phyloP scores from a whole-genome alignment of 2,113 vertebrate genomes.

The Oceanodroma tethys region DNA sequence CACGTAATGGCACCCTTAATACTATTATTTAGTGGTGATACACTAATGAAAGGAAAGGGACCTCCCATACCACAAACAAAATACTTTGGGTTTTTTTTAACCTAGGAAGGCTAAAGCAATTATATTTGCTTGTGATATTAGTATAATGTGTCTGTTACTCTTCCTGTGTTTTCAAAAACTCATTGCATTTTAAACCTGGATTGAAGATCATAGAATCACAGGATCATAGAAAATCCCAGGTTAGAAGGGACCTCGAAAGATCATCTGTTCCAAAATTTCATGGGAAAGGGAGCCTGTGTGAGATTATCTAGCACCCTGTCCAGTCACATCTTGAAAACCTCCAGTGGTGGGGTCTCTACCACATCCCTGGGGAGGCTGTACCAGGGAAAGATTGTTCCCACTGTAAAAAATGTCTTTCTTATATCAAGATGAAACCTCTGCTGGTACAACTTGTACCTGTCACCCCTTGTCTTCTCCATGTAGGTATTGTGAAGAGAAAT shows the following conservation, averaged over 20 bases:
- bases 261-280: not conserved
- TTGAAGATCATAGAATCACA: not conserved
- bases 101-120: not conserved
- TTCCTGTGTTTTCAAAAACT: not conserved
- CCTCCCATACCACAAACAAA: not conserved
- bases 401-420: not conserved
- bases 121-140: not conserved
- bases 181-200: not conserved
- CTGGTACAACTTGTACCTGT: not conserved
- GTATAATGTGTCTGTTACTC: not conserved
- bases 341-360: not conserved
- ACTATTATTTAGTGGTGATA: not conserved
- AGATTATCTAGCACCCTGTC: not conserved
- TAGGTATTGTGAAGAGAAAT: not conserved
- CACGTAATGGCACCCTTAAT: not conserved
- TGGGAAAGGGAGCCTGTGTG: not conserved
- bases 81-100: not conserved
- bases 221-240: not conserved
- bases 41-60: not conserved
- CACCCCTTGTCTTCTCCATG: not conserved
- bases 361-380: not conserved
- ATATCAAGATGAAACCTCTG: not conserved
- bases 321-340: not conserved
- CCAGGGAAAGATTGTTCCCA: not conserved
- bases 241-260: not conserved